Evolutionary conservation across 2,797 vertebrate species (phyloP).

Genomic region (Hoplostethus mediterraneus): DNA sequence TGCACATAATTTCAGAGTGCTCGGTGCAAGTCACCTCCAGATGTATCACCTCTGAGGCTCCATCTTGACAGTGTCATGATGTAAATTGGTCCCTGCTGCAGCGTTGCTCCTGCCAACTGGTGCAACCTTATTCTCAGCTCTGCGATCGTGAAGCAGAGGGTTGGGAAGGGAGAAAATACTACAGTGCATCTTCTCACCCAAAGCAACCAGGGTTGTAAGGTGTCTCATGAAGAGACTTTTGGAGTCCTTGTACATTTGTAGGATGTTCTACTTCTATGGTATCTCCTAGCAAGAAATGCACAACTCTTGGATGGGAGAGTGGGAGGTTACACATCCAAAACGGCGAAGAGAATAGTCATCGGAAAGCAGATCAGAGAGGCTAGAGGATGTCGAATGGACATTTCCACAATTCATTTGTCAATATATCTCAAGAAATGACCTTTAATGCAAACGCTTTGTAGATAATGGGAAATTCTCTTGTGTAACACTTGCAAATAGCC

Average conservation of each 20-base stretch:
- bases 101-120: slow-evolving; percentile 60
- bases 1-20: slow-evolving; percentile 65
- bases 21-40: slow-evolving; percentile 69
- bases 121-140: slow-evolving; percentile 56
- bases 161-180: background rate
- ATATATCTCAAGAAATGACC: slow-evolving; percentile 10
- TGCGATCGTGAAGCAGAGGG: slow-evolving; percentile 39
- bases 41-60: slow-evolving; percentile 73
- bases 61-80: slow-evolving; percentile 71
- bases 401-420: slow-evolving; percentile 11
- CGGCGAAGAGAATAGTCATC: slow-evolving; percentile 47
- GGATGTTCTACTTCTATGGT: no score
- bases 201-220: slow-evolving; percentile 31
- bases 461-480: slow-evolving; percentile 36
- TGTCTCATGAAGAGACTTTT: slow-evolving; percentile 21
- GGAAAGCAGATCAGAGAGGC: slow-evolving; percentile 57
- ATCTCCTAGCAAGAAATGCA: no score
- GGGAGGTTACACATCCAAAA: slow-evolving; percentile 50
- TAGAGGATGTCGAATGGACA: slow-evolving; percentile 33
- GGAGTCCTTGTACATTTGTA: no score
- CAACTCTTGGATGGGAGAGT: slow-evolving; percentile 4
- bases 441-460: background rate
- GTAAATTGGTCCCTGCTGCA: slow-evolving; percentile 76
- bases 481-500: slow-evolving; percentile 27
- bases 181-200: slow-evolving; percentile 31